Percentiles rank a stretch among this genome's conserved stretches.
Conservation (phyloP, 2,113 vertebrate genomes). For the Caracal caracal region DNA sequence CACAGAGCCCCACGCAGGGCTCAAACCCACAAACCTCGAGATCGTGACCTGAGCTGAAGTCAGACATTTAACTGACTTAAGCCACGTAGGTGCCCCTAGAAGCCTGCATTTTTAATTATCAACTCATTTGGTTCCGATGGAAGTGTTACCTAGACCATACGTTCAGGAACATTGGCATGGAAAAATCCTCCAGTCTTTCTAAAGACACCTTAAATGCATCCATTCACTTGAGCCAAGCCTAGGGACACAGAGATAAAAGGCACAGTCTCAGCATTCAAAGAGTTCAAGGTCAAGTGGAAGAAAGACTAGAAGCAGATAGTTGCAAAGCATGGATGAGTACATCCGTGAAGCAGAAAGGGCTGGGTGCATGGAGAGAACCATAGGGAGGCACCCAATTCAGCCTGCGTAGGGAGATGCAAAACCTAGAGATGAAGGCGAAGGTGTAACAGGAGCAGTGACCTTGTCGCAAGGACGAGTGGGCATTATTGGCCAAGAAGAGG, state of each 20-base stretch:
- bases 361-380: background rate
- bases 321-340: background rate
- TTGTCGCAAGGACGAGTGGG: background rate
- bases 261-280: background rate
- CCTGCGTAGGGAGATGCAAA: accelerated
- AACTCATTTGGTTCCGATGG: background rate
- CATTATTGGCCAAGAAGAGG: background rate
- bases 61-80: no score
- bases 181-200: background rate
- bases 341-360: background rate
- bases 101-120: background rate
- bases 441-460: accelerated
- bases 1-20: no score
- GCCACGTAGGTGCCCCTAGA: no score
- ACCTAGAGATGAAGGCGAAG: no score
- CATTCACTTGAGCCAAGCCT: background rate
- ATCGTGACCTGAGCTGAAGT: no score
- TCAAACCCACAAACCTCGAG: no score
- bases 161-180: background rate
- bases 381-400: background rate
- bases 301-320: background rate
- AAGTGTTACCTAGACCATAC: background rate
- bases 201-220: background rate
- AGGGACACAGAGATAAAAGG: background rate
- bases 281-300: background rate